A percentile compares a stretch with the other conserved stretches of the same genome.
phyloP scores from a whole-genome alignment of 2,113 vertebrate genomes.

The Puma concolor region DNA sequence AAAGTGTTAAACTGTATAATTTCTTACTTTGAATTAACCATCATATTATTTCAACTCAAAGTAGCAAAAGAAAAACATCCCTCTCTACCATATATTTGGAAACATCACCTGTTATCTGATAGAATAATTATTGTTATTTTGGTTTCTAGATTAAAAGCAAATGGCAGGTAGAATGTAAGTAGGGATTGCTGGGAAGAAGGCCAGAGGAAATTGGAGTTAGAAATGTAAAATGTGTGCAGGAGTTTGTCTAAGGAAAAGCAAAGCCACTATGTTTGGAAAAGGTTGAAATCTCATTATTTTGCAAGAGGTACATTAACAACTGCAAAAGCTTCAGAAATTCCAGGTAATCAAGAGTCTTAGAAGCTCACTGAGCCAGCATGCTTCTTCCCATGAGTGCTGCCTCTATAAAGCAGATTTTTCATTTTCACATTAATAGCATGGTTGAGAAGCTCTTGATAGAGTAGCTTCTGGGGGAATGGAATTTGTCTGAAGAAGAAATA shows the following conservation, averaged over 20 bases:
- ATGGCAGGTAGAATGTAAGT: conserved; percentile 43
- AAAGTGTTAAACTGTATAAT: not conserved
- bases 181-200: conserved; percentile 22
- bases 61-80: not conserved
- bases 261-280: conserved; percentile 66
- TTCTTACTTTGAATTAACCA: conserved; percentile 35
- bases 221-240: conserved; percentile 50
- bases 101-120: conserved; percentile 50
- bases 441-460: conserved; percentile 82
- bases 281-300: conserved; percentile 77
- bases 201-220: conserved; percentile 64
- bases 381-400: conserved; percentile 66
- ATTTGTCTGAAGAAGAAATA: conserved; percentile 79
- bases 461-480: conserved; percentile 78
- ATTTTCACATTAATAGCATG: conserved; percentile 83
- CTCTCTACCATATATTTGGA: conserved; percentile 35
- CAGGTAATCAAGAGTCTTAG: conserved; percentile 80
- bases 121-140: conserved; percentile 74
- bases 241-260: conserved; percentile 68
- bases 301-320: conserved; percentile 72
- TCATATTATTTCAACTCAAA: conserved; percentile 7
- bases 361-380: conserved; percentile 70
- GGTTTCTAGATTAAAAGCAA: conserved; percentile 55
- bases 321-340: conserved; percentile 80
- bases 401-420: conserved; percentile 77